Conservation (phyloP, 2,797 vertebrate genomes). For the Sebastes kiyomatsui region DNA sequence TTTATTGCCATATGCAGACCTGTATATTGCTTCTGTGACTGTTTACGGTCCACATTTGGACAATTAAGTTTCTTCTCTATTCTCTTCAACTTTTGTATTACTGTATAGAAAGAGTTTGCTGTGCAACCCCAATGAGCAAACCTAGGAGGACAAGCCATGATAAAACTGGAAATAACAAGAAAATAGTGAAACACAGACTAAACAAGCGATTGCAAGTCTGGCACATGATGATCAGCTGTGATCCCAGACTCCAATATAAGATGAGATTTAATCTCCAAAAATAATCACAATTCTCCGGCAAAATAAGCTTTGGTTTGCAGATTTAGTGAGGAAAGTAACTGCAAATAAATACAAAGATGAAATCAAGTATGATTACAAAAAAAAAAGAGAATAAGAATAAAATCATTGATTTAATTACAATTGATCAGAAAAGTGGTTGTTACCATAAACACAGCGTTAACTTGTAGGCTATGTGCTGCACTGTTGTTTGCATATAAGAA, state of each 20-base stretch:
- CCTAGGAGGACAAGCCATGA: constrained; percentile 4
- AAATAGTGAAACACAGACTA: constrained; percentile 15
- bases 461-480: not conserved
- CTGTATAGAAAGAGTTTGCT: not conserved
- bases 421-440: not conserved
- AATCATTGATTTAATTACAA: not conserved
- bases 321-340: constrained; percentile 1
- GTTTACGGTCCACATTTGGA: not conserved
- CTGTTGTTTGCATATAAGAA: not conserved
- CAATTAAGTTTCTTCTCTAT: not conserved
- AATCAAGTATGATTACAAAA: not conserved
- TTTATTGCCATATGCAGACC: not conserved
- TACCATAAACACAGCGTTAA: not conserved
- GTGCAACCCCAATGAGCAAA: not conserved
- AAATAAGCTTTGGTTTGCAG: not conserved
- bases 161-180: not conserved
- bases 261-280: constrained; percentile 27
- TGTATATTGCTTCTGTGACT: not conserved
- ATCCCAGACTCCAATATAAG: constrained; percentile 20
- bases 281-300: constrained; percentile 21
- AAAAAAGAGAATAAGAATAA: not conserved
- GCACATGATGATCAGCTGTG: constrained; percentile 21
- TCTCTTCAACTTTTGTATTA: not conserved
- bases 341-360: not conserved
- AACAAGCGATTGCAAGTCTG: constrained; percentile 18